A percentile compares a stretch with the other conserved stretches of the same genome.
These are phyloP conservation scores for Onychomys leucogaster DNA, from an alignment of 2,797 vertebrate genomes.

Conservation along the genomic window DNA sequence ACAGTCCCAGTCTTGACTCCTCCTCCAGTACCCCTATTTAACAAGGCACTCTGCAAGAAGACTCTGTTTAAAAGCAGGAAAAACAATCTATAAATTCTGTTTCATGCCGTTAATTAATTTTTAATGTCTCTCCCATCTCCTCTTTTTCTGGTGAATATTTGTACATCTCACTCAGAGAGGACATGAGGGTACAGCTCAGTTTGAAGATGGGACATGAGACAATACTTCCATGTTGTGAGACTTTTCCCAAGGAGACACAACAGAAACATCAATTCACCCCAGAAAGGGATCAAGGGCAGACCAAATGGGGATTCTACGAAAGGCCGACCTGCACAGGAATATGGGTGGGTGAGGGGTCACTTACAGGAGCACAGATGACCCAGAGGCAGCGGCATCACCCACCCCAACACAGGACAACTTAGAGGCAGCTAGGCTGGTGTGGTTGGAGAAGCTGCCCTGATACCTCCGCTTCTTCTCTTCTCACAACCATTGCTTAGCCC, in stretches of 20 bases:
- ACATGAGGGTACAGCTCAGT: fast-evolving
- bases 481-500: not conserved
- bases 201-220: not conserved
- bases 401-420: not conserved
- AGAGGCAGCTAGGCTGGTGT: not conserved
- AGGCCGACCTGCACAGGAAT: too few species aligned
- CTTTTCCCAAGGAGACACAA: not conserved
- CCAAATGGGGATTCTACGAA: not conserved
- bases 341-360: not conserved
- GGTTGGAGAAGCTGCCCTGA: not conserved
- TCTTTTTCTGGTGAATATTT: not conserved
- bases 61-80: not conserved
- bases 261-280: not conserved
- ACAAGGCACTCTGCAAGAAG: not conserved
- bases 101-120: constrained; percentile 11
- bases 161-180: not conserved
- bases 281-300: not conserved
- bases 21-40: not conserved
- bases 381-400: not conserved
- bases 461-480: not conserved
- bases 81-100: not conserved
- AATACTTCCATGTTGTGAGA: not conserved
- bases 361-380: not conserved
- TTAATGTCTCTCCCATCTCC: not conserved
- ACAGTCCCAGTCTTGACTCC: not conserved